Conservation (phyloP, 2,888 invertebrate species). For the Encarsia formosa region DNA sequence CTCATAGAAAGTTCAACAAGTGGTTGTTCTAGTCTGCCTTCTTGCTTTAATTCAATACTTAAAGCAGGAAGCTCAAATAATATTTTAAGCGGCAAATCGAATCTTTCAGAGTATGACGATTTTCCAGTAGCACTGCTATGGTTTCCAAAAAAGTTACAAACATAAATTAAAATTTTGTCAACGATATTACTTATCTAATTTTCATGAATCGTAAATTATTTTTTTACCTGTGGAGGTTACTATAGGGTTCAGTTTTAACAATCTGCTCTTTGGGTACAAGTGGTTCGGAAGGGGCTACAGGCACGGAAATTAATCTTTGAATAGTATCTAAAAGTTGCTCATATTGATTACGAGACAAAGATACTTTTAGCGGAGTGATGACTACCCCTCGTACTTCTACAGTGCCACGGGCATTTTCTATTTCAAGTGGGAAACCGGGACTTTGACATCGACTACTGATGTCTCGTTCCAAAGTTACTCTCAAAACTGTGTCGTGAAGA, state of each 20-base stretch:
- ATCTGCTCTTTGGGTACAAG: constrained; percentile 38
- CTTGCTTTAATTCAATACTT: constrained; percentile 72
- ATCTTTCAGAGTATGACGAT: constrained; percentile 38
- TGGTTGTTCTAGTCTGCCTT: constrained; percentile 64
- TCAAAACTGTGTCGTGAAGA: constrained; percentile 82
- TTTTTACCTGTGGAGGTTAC: not conserved
- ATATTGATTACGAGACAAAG: constrained; percentile 81
- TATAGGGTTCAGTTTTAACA: constrained; percentile 37
- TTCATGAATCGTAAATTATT: not conserved
- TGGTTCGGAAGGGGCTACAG: constrained; percentile 44
- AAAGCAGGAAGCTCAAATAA: constrained; percentile 71
- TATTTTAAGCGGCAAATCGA: constrained; percentile 53
- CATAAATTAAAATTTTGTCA: not conserved
- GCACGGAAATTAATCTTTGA: constrained; percentile 46
- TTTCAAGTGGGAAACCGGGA: constrained; percentile 36
- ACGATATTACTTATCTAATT: not conserved
- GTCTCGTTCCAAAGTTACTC: constrained; percentile 61
- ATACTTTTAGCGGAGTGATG: constrained; percentile 79
- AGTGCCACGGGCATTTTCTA: constrained; percentile 35
- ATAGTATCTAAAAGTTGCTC: constrained; percentile 80
- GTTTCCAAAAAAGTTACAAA: not conserved
- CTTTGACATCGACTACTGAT: constrained; percentile 32
- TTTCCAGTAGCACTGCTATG: constrained; percentile 30
- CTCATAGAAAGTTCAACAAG: constrained; percentile 82
- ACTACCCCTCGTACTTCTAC: constrained; percentile 62